A percentile compares a stretch with the other conserved stretches of the same genome.
These are phyloP conservation scores for Balanococcus diminutus DNA, from an alignment of 2,888 invertebrate genomes.

Conservation along the genomic window DNA sequence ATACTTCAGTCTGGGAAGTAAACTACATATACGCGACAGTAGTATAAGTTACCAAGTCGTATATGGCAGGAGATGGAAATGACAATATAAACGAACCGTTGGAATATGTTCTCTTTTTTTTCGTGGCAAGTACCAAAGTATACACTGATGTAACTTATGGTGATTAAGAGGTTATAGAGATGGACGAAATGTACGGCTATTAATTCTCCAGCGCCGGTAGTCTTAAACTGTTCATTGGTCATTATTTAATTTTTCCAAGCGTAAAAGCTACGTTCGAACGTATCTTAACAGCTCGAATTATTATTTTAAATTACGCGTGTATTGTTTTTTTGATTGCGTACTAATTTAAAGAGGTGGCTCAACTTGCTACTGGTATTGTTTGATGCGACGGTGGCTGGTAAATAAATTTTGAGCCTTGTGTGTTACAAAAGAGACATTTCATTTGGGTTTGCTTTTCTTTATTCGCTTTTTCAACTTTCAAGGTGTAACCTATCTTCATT, in stretches of 20 bases:
- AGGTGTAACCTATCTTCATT: not conserved
- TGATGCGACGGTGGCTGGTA: slow-evolving; percentile 14
- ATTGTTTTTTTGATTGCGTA: not conserved
- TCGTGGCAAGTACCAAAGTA: not conserved
- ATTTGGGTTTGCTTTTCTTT: not conserved
- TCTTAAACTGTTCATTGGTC: slow-evolving; percentile 19
- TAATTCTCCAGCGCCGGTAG: slow-evolving; percentile 1
- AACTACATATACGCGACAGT: not conserved
- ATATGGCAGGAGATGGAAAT: not conserved
- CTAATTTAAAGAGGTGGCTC: slow-evolving; percentile 15
- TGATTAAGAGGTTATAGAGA: not conserved
- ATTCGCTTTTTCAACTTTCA: not conserved
- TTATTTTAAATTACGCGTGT: slow-evolving; percentile 37
- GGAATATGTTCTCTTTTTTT: not conserved
- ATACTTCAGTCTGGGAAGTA: not conserved
- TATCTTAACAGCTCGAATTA: slow-evolving; percentile 27
- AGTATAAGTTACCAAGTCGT: not conserved
- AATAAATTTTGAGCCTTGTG: slow-evolving; percentile 15
- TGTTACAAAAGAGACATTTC: not conserved
- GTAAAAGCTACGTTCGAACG: not conserved
- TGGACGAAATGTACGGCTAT: slow-evolving; percentile 2
- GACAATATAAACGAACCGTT: not conserved
- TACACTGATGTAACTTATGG: not conserved
- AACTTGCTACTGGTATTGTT: not conserved
- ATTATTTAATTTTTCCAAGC: slow-evolving; percentile 16